A percentile compares a stretch with the other conserved stretches of the same genome.
Conservation (phyloP, 2,113 vertebrate genomes). For the Calypte anna region DNA sequence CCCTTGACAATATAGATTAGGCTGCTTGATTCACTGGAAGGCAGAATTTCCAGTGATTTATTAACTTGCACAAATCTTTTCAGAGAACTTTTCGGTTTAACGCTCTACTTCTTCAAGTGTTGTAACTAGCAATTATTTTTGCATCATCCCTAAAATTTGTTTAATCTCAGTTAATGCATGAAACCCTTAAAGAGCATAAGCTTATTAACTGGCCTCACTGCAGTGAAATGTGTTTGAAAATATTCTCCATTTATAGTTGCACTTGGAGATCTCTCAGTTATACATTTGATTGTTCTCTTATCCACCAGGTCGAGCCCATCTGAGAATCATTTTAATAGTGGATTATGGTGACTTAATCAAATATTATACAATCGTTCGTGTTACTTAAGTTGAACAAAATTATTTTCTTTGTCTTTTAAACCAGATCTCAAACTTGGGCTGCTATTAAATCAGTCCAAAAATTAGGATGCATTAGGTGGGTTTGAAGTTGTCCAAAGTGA, state of each 20-base stretch:
- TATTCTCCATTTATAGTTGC: not conserved
- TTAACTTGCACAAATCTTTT: slow-evolving; percentile 12
- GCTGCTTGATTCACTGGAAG: not conserved
- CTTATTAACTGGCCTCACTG: not conserved
- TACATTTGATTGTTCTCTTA: not conserved
- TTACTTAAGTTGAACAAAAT: not conserved
- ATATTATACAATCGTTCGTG: not conserved
- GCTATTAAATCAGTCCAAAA: not conserved
- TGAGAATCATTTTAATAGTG: not conserved
- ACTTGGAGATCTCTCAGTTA: not conserved
- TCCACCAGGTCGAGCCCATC: not conserved
- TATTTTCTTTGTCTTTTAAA: not conserved
- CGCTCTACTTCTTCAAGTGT: not conserved
- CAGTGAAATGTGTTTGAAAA: not conserved
- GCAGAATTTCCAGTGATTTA: not conserved
- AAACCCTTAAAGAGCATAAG: not conserved
- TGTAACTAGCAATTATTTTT: not conserved
- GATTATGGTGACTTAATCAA: not conserved
- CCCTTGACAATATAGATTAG: not conserved
- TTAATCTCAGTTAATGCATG: not conserved
- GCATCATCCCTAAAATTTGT: slow-evolving; percentile 2
- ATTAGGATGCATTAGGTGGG: not conserved
- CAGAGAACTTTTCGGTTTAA: not conserved
- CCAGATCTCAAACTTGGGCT: not conserved
- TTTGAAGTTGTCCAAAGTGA: not conserved